phyloP scores from a whole-genome alignment of 2,797 vertebrate genomes.

The Vespertilio murinus region DNA sequence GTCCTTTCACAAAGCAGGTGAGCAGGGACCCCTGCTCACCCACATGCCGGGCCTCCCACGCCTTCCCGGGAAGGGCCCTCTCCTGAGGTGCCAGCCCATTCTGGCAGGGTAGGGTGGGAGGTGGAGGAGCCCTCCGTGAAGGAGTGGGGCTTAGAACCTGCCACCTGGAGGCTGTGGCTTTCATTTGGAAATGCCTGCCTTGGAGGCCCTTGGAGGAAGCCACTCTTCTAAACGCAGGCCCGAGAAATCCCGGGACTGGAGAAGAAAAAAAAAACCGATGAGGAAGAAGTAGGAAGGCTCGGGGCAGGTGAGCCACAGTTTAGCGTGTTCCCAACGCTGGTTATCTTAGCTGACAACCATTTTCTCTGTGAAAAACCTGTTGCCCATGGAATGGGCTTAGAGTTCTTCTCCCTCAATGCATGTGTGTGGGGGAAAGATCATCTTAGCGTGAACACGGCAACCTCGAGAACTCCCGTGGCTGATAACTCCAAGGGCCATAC shows the following conservation, averaged over 20 bases:
- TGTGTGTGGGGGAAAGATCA: not conserved
- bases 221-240: not conserved
- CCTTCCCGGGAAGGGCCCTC: not conserved
- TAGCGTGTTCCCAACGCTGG: not conserved
- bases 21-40: not conserved
- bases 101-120: not conserved
- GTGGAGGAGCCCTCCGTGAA: not conserved
- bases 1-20: not conserved
- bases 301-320: not conserved
- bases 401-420: not conserved
- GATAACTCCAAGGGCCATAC: not conserved
- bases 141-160: not conserved
- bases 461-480: not conserved
- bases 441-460: not conserved
- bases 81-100: not conserved
- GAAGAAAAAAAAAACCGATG: not conserved
- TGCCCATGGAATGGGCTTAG: not conserved
- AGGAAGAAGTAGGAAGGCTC: not conserved
- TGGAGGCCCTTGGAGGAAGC: not conserved
- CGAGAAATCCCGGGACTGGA: not conserved
- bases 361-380: not conserved
- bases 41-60: not conserved
- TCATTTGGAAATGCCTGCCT: not conserved
- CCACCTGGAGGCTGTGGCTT: not conserved
- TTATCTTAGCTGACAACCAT: not conserved